A percentile compares a stretch with the other conserved stretches of the same genome.
These are phyloP conservation scores for Orthosia gothica DNA, from an alignment of 2,888 invertebrate genomes.

Conservation along the genomic window DNA sequence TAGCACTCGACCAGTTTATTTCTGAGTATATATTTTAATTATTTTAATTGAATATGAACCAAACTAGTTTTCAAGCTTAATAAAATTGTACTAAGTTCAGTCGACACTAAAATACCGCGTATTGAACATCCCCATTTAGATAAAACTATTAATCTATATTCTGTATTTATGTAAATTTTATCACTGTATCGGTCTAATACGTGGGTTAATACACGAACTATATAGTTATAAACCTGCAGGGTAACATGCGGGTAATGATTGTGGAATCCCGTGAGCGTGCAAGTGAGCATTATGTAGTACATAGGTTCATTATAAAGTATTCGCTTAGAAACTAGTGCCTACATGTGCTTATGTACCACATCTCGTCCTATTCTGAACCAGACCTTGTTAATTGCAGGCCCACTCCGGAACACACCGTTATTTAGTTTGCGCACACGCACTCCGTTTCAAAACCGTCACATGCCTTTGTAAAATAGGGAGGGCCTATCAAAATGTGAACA, in stretches of 20 bases:
- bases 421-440: constrained; percentile 68
- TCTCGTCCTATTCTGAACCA: constrained; percentile 78
- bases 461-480: neutral
- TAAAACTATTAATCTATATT: constrained; percentile 55
- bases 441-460: constrained; percentile 31
- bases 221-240: constrained; percentile 62
- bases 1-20: constrained; percentile 37
- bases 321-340: constrained; percentile 51
- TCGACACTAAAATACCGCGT: constrained; percentile 8
- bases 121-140: constrained; percentile 43
- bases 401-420: constrained; percentile 79
- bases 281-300: constrained; percentile 41
- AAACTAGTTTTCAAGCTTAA: constrained; percentile 10
- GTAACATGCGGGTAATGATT: constrained; percentile 54
- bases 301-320: constrained; percentile 60
- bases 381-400: constrained; percentile 81
- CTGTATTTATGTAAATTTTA: constrained; percentile 69
- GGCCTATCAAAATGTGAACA: neutral
- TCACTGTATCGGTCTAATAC: constrained; percentile 53
- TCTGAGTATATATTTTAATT: constrained; percentile 39
- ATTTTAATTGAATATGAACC: constrained; percentile 30
- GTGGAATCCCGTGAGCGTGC: constrained; percentile 42
- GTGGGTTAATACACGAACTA: constrained; percentile 54
- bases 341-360: constrained; percentile 52
- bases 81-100: constrained; percentile 27